A percentile compares a stretch with the other conserved stretches of the same genome.
These are phyloP conservation scores for Lagodon rhomboides DNA, from an alignment of 2,797 vertebrate genomes.

Conservation along the genomic window DNA sequence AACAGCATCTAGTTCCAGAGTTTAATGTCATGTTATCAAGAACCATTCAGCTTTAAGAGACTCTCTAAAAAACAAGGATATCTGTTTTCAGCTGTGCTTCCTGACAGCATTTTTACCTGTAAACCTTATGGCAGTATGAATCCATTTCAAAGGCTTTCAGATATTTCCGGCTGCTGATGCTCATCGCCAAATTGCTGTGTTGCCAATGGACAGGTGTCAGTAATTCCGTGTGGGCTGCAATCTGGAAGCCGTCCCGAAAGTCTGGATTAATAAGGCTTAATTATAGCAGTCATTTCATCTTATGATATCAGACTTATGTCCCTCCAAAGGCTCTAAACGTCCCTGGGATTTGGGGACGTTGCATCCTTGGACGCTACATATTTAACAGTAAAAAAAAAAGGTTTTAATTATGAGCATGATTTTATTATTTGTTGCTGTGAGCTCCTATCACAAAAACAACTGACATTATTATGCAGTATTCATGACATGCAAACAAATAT, in stretches of 20 bases:
- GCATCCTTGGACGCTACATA: background rate
- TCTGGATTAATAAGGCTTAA: conserved; percentile 47
- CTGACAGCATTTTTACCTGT: conserved; percentile 14
- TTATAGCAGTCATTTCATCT: conserved; percentile 34
- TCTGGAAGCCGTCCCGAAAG: conserved; percentile 27
- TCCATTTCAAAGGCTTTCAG: conserved; percentile 15
- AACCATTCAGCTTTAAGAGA: conserved; percentile 20
- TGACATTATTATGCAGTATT: conserved; percentile 1
- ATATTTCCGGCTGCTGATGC: conserved; percentile 3
- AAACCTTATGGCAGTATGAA: conserved; percentile 21
- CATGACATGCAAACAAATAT: too few relatives aligned
- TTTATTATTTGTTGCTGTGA: background rate
- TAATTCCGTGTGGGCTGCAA: conserved; percentile 31
- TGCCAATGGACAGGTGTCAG: conserved; percentile 38
- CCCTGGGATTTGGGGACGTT: conserved; percentile 19
- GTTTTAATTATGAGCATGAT: conserved; percentile 1
- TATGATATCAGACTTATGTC: background rate
- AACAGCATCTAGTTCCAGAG: background rate
- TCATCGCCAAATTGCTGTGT: conserved; percentile 19
- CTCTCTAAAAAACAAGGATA: background rate
- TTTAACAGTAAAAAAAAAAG: conserved; percentile 1
- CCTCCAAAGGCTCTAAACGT: conserved; percentile 10
- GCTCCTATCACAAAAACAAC: background rate
- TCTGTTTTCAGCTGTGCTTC: conserved; percentile 10
- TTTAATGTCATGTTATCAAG: conserved; percentile 27